Evolutionary conservation across 1,140 invertebrate genomes (phyloP), one percentile per base, ranked within the genome.

Genomic region (Metopolophium dirhodum): DNA sequence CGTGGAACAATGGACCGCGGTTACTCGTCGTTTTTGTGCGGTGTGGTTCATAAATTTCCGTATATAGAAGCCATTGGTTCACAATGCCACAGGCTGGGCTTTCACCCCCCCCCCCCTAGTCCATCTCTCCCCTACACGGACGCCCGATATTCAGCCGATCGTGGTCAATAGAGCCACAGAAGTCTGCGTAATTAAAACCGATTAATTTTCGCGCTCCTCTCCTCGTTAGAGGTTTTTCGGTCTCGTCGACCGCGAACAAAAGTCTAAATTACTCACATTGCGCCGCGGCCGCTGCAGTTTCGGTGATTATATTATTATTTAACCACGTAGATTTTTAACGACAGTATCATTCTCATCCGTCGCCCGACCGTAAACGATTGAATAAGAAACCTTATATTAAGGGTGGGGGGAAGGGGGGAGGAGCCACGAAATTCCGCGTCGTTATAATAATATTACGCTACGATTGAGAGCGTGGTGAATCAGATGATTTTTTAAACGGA

Each of bases 61-160:
- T 20, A 77, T 77, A 77, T 18, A 77, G 61, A 77, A 77, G 61
- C 61, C 61, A n/a, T 77, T 77, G 30, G 30, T 77, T n/a, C n/a
- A 77, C 61, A 77, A 77, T 77, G 61, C 23, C n/a, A 18, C 14
- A 77, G n/a, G 1, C 61, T 77, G 61, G 30, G 61, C 30, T 77
- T n/a, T n/a, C 30, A 77, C 6, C 11, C 30, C 14, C n/a, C 4
- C 30, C 9, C 26, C 26, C 30, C 22, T 2, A 1, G 0, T 8
- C 0, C 23, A 26, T 49, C 26, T 2, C 23, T 7, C 22, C 8
- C 26, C 3, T 0, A 0, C 3, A n/a, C 30, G 6, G 8, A 0
- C 23, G 9, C 3, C 30, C 30, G 18, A n/a, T 2, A 77, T 77
- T 77, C n/a, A n/a, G 11, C 61, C 30, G 30, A 77, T 77, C 30